phyloP scores from a whole-genome alignment of 2,797 vertebrate genomes.

The Mormyrops attenuatus region DNA sequence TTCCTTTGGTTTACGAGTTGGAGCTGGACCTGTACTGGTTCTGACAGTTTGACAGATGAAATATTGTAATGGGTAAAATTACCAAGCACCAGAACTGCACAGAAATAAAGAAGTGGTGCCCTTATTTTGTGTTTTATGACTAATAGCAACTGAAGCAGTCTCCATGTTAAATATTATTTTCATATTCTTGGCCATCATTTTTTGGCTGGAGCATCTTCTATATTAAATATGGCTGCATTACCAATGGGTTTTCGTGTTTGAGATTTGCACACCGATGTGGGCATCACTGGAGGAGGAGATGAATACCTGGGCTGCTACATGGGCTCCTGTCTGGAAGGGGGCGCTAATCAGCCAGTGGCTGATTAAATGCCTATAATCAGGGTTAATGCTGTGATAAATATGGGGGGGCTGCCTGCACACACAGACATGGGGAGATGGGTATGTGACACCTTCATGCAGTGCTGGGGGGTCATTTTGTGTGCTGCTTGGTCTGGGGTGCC shows the following conservation, averaged over 20 bases:
- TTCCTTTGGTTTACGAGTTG: neutral
- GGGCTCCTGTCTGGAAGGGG: neutral
- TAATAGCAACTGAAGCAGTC: neutral
- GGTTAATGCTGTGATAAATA: neutral
- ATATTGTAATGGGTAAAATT: neutral
- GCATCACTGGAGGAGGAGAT: neutral
- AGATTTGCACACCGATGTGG: neutral
- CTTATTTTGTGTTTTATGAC: neutral
- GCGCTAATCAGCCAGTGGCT: neutral
- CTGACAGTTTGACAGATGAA: neutral
- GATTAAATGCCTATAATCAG: neutral
- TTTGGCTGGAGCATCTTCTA: neutral
- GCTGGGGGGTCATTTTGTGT: neutral
- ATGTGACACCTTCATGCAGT: neutral
- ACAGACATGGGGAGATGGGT: neutral
- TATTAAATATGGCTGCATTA: neutral
- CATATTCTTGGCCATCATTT: neutral
- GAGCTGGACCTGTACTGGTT: neutral
- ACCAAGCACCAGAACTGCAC: neutral
- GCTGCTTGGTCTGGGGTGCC: neutral
- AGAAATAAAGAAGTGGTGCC: neutral
- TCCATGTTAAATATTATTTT: neutral
- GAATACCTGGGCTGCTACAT: neutral
- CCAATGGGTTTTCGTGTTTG: neutral
- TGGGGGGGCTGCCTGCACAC: neutral